Evolutionary conservation across 1,140 invertebrate species (phyloP).

Genomic region (Bicyclus anynana): DNA sequence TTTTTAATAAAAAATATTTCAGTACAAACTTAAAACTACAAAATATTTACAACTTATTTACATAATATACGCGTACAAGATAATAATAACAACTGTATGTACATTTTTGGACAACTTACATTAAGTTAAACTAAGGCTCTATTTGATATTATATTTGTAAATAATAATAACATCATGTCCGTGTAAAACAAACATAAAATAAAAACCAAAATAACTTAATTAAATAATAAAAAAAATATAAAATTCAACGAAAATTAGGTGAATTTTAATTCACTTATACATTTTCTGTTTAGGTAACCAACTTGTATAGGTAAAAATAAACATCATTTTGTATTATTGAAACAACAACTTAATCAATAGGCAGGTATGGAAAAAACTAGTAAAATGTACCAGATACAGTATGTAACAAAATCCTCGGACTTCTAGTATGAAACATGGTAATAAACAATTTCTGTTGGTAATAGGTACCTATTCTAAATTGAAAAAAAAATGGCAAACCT

Average conservation of each 20-base stretch:
- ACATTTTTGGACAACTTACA: conserved; percentile 32
- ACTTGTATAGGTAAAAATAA: neutral
- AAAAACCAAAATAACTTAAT: neutral
- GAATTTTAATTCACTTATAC: neutral
- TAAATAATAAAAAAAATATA: neutral
- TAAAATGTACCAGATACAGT: too few species aligned
- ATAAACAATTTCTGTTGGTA: too few species aligned
- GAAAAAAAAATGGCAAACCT: too few species aligned
- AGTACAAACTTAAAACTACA: conserved; percentile 44
- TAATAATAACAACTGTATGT: conserved; percentile 26
- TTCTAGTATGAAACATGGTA: too few species aligned
- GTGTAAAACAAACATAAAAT: neutral
- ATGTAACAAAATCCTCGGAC: too few species aligned
- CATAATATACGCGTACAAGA: conserved; percentile 35
- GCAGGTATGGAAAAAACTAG: too few species aligned
- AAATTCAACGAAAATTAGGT: neutral
- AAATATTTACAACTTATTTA: conserved; percentile 63
- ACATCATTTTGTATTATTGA: too few species aligned
- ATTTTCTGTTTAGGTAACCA: neutral
- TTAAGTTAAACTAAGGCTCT: neutral
- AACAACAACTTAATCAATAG: too few species aligned
- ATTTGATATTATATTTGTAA: conserved; percentile 32
- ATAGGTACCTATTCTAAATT: too few species aligned
- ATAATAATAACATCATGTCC: neutral
- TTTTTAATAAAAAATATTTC: conserved; percentile 33